phyloP scores from a whole-genome alignment of 1,140 invertebrate genomes.

The Danaus melanippus region DNA sequence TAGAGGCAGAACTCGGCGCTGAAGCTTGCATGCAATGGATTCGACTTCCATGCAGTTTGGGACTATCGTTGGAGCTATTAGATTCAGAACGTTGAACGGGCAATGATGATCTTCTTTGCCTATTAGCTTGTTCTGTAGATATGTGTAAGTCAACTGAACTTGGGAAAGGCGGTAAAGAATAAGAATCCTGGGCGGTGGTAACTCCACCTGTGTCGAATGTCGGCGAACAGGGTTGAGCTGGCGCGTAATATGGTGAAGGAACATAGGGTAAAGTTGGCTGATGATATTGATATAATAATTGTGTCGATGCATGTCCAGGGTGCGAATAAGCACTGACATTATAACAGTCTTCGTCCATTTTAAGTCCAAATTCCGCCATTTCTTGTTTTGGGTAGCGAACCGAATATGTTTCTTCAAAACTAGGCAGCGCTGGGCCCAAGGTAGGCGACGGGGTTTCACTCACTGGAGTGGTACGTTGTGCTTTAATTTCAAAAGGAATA shows the following conservation, averaged over 20 bases:
- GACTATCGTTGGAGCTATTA: slow-evolving; percentile 78
- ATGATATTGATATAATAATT: slow-evolving; percentile 76
- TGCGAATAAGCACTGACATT: slow-evolving; percentile 76
- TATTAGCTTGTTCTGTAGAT: slow-evolving; percentile 72
- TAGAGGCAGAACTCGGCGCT: slow-evolving; percentile 78
- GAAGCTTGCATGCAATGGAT: slow-evolving; percentile 73
- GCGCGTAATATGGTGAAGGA: slow-evolving; percentile 70
- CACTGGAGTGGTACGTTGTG: slow-evolving; percentile 51
- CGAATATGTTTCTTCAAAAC: slow-evolving; percentile 90
- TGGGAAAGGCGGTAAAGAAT: slow-evolving; percentile 76
- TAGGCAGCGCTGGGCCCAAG: slow-evolving; percentile 79
- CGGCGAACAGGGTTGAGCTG: slow-evolving; percentile 71
- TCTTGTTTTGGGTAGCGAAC: slow-evolving; percentile 77
- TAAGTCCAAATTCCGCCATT: slow-evolving; percentile 75
- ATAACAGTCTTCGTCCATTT: slow-evolving; percentile 86
- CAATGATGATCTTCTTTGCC: slow-evolving; percentile 80
- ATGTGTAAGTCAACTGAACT: slow-evolving; percentile 74
- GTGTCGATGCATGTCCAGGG: slow-evolving; percentile 63
- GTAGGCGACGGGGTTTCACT: slow-evolving; percentile 61
- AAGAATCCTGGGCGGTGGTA: slow-evolving; percentile 72
- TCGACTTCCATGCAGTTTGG: slow-evolving; percentile 73
- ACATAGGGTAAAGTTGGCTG: slow-evolving; percentile 72
- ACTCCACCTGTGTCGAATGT: slow-evolving; percentile 68
- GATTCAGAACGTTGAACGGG: slow-evolving; percentile 84
- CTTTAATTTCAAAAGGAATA: slow-evolving; percentile 53